Percentiles rank a stretch among this genome's conserved stretches.
Evolutionary conservation across 2,888 invertebrate species (phyloP).

Genomic region (Pediacus dermestoides): DNA sequence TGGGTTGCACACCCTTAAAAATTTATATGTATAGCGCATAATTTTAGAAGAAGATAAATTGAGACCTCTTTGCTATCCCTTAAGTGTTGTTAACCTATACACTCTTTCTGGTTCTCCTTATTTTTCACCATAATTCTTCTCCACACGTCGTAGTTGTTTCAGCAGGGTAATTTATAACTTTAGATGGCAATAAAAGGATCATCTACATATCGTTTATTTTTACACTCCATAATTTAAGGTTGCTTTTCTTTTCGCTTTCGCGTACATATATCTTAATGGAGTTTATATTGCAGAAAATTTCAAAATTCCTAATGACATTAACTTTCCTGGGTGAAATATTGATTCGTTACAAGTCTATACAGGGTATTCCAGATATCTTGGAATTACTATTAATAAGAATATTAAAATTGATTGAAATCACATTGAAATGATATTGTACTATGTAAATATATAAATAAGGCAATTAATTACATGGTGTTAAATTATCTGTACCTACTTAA

Average conservation of each 20-base stretch:
- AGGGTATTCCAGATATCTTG: too few relatives aligned
- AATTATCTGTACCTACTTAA: too few relatives aligned
- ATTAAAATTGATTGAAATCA: too few relatives aligned
- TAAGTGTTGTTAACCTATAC: conserved; percentile 27
- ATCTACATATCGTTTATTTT: conserved; percentile 48
- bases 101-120: conserved; percentile 26
- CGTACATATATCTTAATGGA: conserved; percentile 43
- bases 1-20: too few relatives aligned
- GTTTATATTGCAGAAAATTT: conserved; percentile 46
- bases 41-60: conserved; percentile 13
- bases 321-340: too few relatives aligned
- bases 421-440: too few relatives aligned
- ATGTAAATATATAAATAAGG: too few relatives aligned
- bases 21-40: neutral
- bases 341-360: too few relatives aligned
- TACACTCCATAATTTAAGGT: conserved; percentile 47
- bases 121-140: conserved; percentile 31
- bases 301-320: conserved; percentile 42
- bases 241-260: conserved; percentile 33
- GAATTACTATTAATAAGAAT: too few relatives aligned
- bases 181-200: conserved; percentile 44
- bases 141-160: conserved; percentile 32
- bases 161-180: conserved; percentile 41
- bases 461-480: too few relatives aligned
- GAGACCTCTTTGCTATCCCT: conserved; percentile 16